These are phyloP conservation scores for Thalassaphorura encarpata DNA, from an alignment of 1,140 invertebrate genomes.

Conservation along the genomic window DNA sequence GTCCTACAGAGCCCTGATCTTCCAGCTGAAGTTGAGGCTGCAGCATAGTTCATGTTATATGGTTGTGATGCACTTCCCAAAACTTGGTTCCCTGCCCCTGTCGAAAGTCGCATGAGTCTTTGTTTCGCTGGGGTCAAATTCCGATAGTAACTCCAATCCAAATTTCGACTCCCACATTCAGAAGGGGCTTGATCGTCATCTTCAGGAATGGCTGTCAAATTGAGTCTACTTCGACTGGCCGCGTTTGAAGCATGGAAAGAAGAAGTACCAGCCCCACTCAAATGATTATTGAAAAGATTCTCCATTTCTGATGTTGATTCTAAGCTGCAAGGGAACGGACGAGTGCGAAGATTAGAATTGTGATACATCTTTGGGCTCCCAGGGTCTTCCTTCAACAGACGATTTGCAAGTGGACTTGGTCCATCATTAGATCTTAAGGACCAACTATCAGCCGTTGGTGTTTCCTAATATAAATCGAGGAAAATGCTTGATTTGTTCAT, in stretches of 20 bases:
- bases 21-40: background rate
- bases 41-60: background rate
- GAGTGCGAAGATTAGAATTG: background rate
- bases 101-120: slow-evolving; percentile 13
- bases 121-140: slow-evolving; percentile 17
- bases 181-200: slow-evolving; percentile 14
- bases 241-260: background rate
- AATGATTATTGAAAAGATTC: background rate
- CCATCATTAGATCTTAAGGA: slow-evolving; percentile 8
- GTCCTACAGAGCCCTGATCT: slow-evolving; percentile 14
- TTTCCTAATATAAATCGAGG: slow-evolving; percentile 13
- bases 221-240: slow-evolving; percentile 16
- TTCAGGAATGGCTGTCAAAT: slow-evolving; percentile 25
- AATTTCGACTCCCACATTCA: slow-evolving; percentile 1
- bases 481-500: background rate
- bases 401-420: slow-evolving; percentile 14
- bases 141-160: slow-evolving; percentile 23
- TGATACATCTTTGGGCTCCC: background rate
- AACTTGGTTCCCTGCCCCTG: slow-evolving; percentile 6
- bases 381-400: slow-evolving; percentile 12
- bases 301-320: background rate
- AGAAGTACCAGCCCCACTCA: background rate
- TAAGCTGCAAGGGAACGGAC: background rate
- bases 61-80: background rate
- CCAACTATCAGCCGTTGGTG: slow-evolving; percentile 21